Evolutionary conservation across 1,140 invertebrate species (phyloP), one percentile per base, ranked within the genome.

Genomic region (Cyphomyrmex costatus): DNA sequence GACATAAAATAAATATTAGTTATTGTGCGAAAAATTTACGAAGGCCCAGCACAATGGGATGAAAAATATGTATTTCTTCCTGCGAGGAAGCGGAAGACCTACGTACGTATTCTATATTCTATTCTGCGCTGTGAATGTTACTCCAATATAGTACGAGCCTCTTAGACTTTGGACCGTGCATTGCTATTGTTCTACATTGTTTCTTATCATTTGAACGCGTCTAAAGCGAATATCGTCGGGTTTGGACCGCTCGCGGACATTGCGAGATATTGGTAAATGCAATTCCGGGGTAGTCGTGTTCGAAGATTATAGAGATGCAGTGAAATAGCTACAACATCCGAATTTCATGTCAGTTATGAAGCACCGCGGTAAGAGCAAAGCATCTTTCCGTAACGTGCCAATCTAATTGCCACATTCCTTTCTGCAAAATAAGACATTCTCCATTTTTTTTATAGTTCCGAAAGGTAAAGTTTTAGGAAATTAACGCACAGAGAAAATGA

Each of bases 1-100:
- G 53, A 16, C 19, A 53, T 12, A 68, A 73, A 83, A 83, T 83
- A 83, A 74, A 74, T 68, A 74, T 83, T 74, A 74, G 61, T 46
- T 82, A 71, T 58, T 60, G 33, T 53, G 21, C 21, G 36, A 63
- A 53, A 82, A 36, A 73, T 30, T 74, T 16, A 63, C 8, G 27
- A 61, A 24, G 24, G 51, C 12, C 46, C 60, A 33, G 53, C 27
- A 83, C 68, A 83, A 83, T 83, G 56, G n/a, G 16, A 46, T 24
- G 8, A 21, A 3, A 71, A 3, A 71, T 42, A 82, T 71, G 24
- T 49, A 74, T 83, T 49, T 74, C 24, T 61, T 73, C 49, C 27
- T 74, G 8, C 36, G 21, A 16, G 68, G 16, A 24, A 42, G 24
- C 33, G 6, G 19, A 83, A 46, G 36, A 73, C 21, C 19, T n/a